Evolutionary conservation across 2,888 invertebrate species (phyloP), one percentile per base, ranked within the genome.

Genomic region (Ceramica pisi): DNA sequence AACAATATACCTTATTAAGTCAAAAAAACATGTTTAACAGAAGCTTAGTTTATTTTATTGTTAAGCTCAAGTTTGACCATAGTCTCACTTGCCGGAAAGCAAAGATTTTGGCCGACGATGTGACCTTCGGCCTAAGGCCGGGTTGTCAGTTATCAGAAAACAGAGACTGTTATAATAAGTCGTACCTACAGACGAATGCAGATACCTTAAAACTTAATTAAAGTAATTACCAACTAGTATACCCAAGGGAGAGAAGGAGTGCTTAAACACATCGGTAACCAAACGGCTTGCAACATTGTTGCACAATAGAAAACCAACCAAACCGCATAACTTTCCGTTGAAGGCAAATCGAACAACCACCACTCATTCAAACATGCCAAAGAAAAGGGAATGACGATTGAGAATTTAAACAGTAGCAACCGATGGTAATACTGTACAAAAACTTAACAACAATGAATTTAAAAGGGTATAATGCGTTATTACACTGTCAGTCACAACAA

Each of bases 401-500:
- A 50, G 56, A 74, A 67, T 63, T 75, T 62, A 66, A 80, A 81
- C 84, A 83, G 81, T 78, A 78, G 81, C 74, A 56, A 68, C 63
- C 71, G 41, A 76, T 78, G 35, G 74, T 78, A 81, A 70, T 71
- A 59, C 62, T 10, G 71, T 68, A 67, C 71, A 75, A 80, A 72
- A 84, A 78, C 80, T 55, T 71, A 67, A 69, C 63, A 78, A 84
- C 79, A 85, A 74, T 63, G 61, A 67, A 70, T 72, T 78, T 67
- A 69, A 80, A 80, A 71, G 66, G 71, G 75, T 67, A 80, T 80
- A 80, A 80, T 79, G 38, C 76, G 51, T 83, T 80, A 83, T 73
- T 80, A 75, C 65, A 67, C 77, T 81, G 85, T 82, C 71, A 72
- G 75, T 69, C 71, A 57, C 71, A 68, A 85, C 82, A 82, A 84